These are phyloP conservation scores for silkworm (Bombyx mori) DNA, from an alignment of 1,140 invertebrate species.

Conservation along the genomic window DNA sequence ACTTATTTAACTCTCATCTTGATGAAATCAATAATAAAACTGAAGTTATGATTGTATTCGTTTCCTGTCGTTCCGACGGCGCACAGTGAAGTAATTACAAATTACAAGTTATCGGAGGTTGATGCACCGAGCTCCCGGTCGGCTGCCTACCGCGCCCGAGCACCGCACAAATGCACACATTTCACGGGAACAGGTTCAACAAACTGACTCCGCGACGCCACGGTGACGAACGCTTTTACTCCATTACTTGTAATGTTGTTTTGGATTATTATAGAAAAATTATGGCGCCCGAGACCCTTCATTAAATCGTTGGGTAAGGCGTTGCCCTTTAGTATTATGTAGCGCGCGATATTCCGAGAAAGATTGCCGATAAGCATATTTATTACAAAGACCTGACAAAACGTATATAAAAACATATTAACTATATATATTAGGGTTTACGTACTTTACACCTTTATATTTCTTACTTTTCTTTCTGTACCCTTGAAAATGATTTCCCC, in stretches of 20 bases:
- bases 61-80: constrained; percentile 45
- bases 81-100: constrained; percentile 62
- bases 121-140: constrained; percentile 43
- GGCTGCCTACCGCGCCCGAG: constrained; percentile 31
- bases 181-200: constrained; percentile 51
- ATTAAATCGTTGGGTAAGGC: constrained; percentile 25
- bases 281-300: constrained; percentile 23
- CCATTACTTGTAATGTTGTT: constrained; percentile 44
- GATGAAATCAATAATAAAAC: not conserved
- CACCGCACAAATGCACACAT: constrained; percentile 37
- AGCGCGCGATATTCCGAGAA: constrained; percentile 19
- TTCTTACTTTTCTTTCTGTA: not conserved
- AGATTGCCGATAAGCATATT: constrained; percentile 8
- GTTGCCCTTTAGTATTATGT: constrained; percentile 19
- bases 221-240: constrained; percentile 33
- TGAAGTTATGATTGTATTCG: constrained; percentile 38
- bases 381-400: not conserved
- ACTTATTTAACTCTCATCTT: too few relatives aligned
- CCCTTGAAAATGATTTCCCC: too few relatives aligned
- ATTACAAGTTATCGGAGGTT: constrained; percentile 62
- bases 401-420: not conserved
- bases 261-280: constrained; percentile 42
- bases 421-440: not conserved
- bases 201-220: constrained; percentile 42
- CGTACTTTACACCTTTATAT: not conserved